Conservation (phyloP, 2,888 invertebrate genomes). For the Drosophila helvetica region DNA sequence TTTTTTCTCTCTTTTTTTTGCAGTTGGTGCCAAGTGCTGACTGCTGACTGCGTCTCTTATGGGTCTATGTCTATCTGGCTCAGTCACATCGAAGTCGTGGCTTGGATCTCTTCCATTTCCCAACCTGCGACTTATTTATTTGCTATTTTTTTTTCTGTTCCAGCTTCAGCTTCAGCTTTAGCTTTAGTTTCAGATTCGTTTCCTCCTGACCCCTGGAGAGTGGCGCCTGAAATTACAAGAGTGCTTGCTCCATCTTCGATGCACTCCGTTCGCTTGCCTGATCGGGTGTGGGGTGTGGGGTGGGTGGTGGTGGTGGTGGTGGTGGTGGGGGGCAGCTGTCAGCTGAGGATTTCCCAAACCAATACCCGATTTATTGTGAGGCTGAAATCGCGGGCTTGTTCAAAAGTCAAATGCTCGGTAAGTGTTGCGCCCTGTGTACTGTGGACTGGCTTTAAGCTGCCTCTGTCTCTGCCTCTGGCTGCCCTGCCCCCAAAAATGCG, state of each 20-base stretch:
- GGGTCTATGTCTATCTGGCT: slow-evolving; percentile 56
- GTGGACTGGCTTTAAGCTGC: slow-evolving; percentile 14
- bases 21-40: slow-evolving; percentile 21
- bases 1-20: slow-evolving; percentile 26
- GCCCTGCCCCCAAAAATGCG: not conserved
- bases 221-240: slow-evolving; percentile 71
- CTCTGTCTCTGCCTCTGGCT: not conserved
- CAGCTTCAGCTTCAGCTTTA: not conserved
- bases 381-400: slow-evolving; percentile 24
- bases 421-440: slow-evolving; percentile 39
- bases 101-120: slow-evolving; percentile 49
- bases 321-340: slow-evolving; percentile 48
- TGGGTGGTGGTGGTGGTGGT: slow-evolving; percentile 17
- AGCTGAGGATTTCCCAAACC: slow-evolving; percentile 25
- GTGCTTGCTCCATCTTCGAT: slow-evolving; percentile 22
- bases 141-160: slow-evolving; percentile 26
- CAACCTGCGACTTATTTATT: slow-evolving; percentile 31
- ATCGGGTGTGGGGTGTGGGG: not conserved
- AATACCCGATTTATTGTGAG: slow-evolving; percentile 54
- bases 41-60: slow-evolving; percentile 44
- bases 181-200: not conserved
- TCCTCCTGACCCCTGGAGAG: slow-evolving; percentile 67
- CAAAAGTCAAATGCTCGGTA: slow-evolving; percentile 51
- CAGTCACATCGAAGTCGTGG: slow-evolving; percentile 76
- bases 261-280: not conserved